These are phyloP conservation scores for Aphrocallistes beatrix DNA, from an alignment of 37 sponge, comb jelly and placozoan species.

Conservation along the genomic window DNA sequence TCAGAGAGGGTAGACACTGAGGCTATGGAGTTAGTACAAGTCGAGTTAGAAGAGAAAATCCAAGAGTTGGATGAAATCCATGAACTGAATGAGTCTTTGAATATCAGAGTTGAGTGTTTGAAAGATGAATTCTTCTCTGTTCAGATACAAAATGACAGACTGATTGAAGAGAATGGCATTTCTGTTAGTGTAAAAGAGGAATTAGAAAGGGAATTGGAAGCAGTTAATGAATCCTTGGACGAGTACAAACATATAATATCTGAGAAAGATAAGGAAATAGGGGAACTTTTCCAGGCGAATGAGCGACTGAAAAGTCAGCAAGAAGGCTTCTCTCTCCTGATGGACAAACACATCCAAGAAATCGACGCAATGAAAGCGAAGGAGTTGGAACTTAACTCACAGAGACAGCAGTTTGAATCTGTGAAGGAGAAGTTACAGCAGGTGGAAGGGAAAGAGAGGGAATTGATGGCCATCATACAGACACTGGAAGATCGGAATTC, in stretches of 20 bases:
- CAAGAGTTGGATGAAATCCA: neutral
- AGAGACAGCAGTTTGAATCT: neutral
- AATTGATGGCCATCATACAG: neutral
- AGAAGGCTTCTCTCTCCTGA: neutral
- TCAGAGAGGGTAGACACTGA: neutral
- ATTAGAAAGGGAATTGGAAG: neutral
- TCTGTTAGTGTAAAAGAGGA: neutral
- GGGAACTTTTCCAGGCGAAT: neutral
- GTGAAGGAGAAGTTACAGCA: neutral
- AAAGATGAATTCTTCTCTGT: neutral
- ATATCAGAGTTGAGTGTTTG: neutral
- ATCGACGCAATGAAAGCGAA: neutral
- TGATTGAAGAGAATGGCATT: neutral
- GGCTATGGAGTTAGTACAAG: neutral
- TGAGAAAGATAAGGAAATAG: neutral
- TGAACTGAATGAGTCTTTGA: neutral
- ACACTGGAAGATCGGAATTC: conserved; percentile 15
- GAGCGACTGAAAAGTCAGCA: neutral
- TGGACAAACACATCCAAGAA: neutral
- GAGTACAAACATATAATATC: neutral
- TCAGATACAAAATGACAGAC: neutral
- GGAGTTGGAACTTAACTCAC: neutral
- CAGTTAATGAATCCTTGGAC: neutral
- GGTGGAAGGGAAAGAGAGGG: neutral
- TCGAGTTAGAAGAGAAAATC: neutral